phyloP scores from a whole-genome alignment of 2,888 invertebrate species.

The Phyto melanocephala region DNA sequence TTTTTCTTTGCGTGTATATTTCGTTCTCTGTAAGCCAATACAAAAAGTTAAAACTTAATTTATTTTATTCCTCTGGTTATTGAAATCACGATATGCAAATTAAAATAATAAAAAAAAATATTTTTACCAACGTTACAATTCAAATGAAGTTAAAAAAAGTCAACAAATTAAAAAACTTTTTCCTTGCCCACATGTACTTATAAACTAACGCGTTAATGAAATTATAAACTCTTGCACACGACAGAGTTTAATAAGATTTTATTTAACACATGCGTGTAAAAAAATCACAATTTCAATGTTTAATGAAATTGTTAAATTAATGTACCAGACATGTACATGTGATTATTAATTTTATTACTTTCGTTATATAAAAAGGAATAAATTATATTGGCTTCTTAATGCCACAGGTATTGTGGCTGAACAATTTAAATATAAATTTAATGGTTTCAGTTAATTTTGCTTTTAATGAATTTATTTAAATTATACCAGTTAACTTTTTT shows the following conservation, averaged over 20 bases:
- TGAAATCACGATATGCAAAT: conserved; percentile 2
- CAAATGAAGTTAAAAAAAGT: background rate
- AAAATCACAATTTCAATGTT: background rate
- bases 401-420: too few relatives aligned
- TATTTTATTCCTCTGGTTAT: background rate
- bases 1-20: too few relatives aligned
- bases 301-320: conserved; percentile 27
- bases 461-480: background rate
- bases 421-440: background rate
- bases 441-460: background rate
- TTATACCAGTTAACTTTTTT: background rate
- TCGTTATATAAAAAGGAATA: background rate
- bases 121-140: conserved; percentile 10
- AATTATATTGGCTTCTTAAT: background rate
- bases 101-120: conserved; percentile 5
- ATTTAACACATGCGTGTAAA: background rate
- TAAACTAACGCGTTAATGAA: background rate
- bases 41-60: conserved; percentile 32
- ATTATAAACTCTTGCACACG: background rate
- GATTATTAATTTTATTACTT: background rate
- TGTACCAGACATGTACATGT: background rate
- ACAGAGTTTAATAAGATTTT: conserved; percentile 26
- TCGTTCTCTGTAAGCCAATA: background rate
- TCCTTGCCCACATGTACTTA: background rate
- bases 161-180: conserved; percentile 11